Percentiles rank a stretch among this genome's conserved stretches.
Conservation (phyloP, 2,113 vertebrate genomes). For the Anarhynchus alexandrinus region DNA sequence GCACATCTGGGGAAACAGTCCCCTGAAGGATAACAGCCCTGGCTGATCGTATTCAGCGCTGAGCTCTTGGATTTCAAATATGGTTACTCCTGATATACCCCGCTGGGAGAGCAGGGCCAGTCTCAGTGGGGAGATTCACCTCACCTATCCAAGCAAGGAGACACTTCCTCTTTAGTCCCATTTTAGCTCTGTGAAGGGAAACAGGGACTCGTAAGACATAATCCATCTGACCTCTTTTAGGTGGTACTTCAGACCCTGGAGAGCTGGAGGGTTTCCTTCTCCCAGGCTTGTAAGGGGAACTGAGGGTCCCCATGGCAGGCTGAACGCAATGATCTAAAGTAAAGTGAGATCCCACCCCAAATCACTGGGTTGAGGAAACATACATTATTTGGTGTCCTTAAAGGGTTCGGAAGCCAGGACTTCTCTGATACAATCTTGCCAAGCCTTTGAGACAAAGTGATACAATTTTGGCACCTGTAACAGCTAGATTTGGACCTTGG, state of each 20-base stretch:
- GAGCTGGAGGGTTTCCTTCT: not conserved
- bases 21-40: not conserved
- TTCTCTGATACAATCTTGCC: not conserved
- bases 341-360: not conserved
- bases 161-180: fast-evolving
- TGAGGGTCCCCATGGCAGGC: not conserved
- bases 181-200: not conserved
- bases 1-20: not conserved
- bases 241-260: not conserved
- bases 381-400: not conserved
- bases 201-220: not conserved
- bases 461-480: not conserved
- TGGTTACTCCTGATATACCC: not conserved
- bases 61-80: not conserved
- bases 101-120: fast-evolving
- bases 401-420: not conserved
- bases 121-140: not conserved
- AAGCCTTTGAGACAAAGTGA: not conserved
- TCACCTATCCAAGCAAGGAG: not conserved
- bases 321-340: not conserved
- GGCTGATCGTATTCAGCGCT: not conserved
- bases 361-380: not conserved
- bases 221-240: not conserved
- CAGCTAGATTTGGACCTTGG: not conserved
- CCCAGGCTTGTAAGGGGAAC: not conserved